Conservation (phyloP, 2,797 vertebrate species). For the Parotocinclus haroldoi region DNA sequence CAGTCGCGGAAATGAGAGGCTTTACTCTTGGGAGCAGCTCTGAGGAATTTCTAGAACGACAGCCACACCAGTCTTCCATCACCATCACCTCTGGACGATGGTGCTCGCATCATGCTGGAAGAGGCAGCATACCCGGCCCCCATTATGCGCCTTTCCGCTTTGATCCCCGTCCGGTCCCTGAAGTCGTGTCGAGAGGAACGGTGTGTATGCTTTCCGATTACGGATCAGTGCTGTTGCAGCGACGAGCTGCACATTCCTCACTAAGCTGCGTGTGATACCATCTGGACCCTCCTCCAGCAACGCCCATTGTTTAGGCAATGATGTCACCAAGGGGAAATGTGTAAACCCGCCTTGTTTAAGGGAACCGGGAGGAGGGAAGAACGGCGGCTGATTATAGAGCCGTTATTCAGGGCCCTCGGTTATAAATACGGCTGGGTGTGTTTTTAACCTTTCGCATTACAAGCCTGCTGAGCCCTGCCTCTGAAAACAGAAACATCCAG, state of each 20-base stretch:
- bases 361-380: conserved; percentile 50
- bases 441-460: conserved; percentile 23
- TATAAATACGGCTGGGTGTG: conserved; percentile 26
- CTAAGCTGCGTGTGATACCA: conserved; percentile 53
- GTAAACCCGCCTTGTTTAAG: conserved; percentile 46
- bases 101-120: too few species aligned
- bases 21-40: too few species aligned
- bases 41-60: too few species aligned
- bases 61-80: too few species aligned
- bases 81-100: too few species aligned
- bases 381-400: conserved; percentile 46
- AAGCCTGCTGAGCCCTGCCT: conserved; percentile 19
- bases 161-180: neutral
- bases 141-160: conserved; percentile 10
- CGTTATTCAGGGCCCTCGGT: conserved; percentile 50
- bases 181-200: neutral
- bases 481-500: conserved; percentile 9
- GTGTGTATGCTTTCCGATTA: neutral
- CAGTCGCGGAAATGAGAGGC: too few species aligned
- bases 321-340: conserved; percentile 62
- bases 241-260: conserved; percentile 2
- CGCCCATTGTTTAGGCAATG: conserved; percentile 64
- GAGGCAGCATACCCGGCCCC: neutral
- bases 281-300: conserved; percentile 54
- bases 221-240: conserved; percentile 29